Evolutionary conservation across 2,888 invertebrate genomes (phyloP), one percentile per base, ranked within the genome.

Genomic region (Rhogogaster chlorosoma): DNA sequence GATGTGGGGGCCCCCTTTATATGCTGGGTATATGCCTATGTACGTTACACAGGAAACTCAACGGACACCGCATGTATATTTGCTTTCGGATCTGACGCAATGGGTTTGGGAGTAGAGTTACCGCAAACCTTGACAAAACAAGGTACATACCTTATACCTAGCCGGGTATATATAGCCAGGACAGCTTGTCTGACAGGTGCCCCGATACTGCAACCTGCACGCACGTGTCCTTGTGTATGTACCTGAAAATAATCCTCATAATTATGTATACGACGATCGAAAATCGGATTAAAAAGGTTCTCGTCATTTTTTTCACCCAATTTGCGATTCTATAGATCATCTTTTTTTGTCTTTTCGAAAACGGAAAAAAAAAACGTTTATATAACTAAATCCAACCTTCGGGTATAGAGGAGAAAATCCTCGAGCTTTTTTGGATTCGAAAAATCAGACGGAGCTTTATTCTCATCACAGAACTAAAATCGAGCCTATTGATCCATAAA

Each of bases 31-130:
- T 67, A 42, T 85, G 26, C 57, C 9, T 64, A 80, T 38, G 70
- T 32, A 67, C 29, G 77, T 75, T 83, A 87, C 86, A 86, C 86
- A 86, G 86, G 86, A 85, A 87, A 85, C 84, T 85, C 85, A 57
- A 86, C 83, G 85, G 86, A 73, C 83, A 86, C 87, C 87, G 83
- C 86, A 86, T 86, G 88, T 87, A 87, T 87, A 88, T 88, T 88
- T 88, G 87, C 88, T 87, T 87, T 87, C 86, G 88, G 87, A 88
- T 88, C 86, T 84, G 87, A 77, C 77, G 77, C 77, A 87, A 86
- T 87, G 86, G 88, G 84, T 85, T 84, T 77, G 84, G 80, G 86
- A 77, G 78, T 84, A 77, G 49, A 77, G 77, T 49, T 38, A 77
- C 77, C 77, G 49, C 77, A 77, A 77, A 77, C 77, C 77, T 77